Percentiles rank a stretch among this genome's conserved stretches.
These are phyloP conservation scores for Podocnemis expansa DNA, from an alignment of 2,113 vertebrate genomes.

Conservation along the genomic window DNA sequence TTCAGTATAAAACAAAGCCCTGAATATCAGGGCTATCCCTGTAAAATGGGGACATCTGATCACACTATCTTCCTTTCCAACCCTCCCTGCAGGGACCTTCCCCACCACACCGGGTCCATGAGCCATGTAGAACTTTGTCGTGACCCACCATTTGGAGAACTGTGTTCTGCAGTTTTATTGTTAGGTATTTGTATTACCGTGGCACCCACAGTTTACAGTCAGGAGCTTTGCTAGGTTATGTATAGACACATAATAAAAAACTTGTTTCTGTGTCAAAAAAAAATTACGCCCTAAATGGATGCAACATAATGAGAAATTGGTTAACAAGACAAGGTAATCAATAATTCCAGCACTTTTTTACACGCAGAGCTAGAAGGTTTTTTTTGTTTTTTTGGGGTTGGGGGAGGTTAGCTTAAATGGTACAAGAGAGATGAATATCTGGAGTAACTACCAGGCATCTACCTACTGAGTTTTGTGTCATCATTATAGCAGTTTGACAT, in stretches of 20 bases:
- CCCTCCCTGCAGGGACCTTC: too few relatives aligned
- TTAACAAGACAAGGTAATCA: not conserved
- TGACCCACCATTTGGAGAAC: not conserved
- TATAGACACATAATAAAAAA: not conserved
- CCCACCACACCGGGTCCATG: not conserved
- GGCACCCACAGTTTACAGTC: not conserved
- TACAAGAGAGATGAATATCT: not conserved
- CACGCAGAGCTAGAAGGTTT: not conserved
- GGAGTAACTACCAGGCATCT: not conserved
- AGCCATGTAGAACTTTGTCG: not conserved
- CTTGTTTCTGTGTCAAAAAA: not conserved
- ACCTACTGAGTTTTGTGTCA: not conserved
- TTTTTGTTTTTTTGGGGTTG: too few relatives aligned
- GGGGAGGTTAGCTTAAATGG: not conserved
- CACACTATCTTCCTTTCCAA: not conserved
- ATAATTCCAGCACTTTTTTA: not conserved
- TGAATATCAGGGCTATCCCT: too few relatives aligned
- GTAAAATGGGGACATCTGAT: too few relatives aligned
- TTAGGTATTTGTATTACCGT: not conserved
- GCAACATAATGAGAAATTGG: not conserved
- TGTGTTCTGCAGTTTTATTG: too few relatives aligned
- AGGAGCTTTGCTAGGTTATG: not conserved
- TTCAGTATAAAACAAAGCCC: too few relatives aligned
- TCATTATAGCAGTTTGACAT: not conserved
- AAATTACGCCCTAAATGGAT: accelerated